These are phyloP conservation scores for Macrobrachium rosenbergii DNA, from an alignment of 1,140 invertebrate genomes.

Conservation along the genomic window DNA sequence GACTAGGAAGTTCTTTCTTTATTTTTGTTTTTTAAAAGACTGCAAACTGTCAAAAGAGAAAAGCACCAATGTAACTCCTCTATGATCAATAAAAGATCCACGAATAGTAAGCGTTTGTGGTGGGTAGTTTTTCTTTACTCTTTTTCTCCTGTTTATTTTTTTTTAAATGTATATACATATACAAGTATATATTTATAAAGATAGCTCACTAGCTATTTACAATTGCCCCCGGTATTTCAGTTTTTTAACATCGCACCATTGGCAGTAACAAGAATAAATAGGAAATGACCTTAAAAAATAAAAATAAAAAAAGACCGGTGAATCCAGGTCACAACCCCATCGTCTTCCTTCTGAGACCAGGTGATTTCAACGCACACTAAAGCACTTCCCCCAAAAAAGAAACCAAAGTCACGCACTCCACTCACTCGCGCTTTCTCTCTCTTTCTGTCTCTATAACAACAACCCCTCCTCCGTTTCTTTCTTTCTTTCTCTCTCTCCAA, in stretches of 20 bases:
- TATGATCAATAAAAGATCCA: constrained; percentile 6
- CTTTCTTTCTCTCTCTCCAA: background rate
- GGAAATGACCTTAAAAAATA: too few relatives aligned
- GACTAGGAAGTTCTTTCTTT: constrained; percentile 31
- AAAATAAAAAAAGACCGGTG: too few relatives aligned
- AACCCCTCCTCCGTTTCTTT: background rate
- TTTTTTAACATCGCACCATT: background rate
- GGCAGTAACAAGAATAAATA: too few relatives aligned
- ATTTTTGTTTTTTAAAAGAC: background rate
- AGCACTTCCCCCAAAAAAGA: too few relatives aligned
- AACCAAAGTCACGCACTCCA: too few relatives aligned
- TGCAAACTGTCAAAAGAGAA: constrained; percentile 43
- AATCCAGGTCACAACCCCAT: too few relatives aligned
- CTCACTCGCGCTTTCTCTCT: background rate
- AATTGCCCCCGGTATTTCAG: background rate
- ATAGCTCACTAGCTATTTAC: constrained; percentile 21
- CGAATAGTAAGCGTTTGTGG: constrained; percentile 19
- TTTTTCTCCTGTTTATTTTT: too few relatives aligned
- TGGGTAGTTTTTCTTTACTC: constrained; percentile 23
- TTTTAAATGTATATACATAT: too few relatives aligned
- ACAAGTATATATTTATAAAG: constrained; percentile 3
- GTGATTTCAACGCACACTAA: too few relatives aligned
- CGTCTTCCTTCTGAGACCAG: too few relatives aligned
- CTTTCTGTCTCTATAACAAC: background rate
- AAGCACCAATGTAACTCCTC: constrained; percentile 36